Percentiles rank a stretch among this genome's conserved stretches.
Conservation (phyloP, 2,113 vertebrate species). For the Psilopsiagon aurifrons region DNA sequence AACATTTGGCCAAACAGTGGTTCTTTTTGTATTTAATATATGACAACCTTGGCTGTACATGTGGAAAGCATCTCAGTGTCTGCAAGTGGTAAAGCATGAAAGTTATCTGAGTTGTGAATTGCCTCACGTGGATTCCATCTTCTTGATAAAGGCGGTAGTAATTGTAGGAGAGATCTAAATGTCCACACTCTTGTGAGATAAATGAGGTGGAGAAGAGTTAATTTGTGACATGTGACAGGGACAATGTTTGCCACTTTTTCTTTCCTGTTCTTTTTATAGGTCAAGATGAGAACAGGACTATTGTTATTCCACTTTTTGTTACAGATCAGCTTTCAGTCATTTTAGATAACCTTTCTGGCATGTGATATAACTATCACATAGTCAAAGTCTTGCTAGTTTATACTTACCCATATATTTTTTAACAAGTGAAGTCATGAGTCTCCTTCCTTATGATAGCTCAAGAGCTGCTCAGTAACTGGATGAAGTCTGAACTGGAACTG, state of each 20-base stretch:
- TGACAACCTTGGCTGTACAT: background rate
- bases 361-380: background rate
- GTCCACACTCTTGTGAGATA: background rate
- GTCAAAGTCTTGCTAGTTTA: background rate
- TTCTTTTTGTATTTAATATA: background rate
- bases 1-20: background rate
- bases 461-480: slow-evolving; percentile 85
- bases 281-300: background rate
- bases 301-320: background rate
- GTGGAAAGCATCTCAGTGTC: background rate
- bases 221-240: background rate
- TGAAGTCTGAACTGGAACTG: slow-evolving; percentile 81
- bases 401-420: background rate
- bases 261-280: background rate
- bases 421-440: background rate
- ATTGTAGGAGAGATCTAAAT: background rate
- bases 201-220: background rate
- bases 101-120: background rate
- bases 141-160: background rate
- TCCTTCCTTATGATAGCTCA: slow-evolving; percentile 76
- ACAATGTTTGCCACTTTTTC: background rate
- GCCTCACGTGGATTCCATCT: background rate
- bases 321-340: background rate
- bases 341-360: background rate
- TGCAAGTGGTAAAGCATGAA: background rate